Evolutionary conservation across 1,140 invertebrate genomes (phyloP).

Genomic region (Aphelinus certus): DNA sequence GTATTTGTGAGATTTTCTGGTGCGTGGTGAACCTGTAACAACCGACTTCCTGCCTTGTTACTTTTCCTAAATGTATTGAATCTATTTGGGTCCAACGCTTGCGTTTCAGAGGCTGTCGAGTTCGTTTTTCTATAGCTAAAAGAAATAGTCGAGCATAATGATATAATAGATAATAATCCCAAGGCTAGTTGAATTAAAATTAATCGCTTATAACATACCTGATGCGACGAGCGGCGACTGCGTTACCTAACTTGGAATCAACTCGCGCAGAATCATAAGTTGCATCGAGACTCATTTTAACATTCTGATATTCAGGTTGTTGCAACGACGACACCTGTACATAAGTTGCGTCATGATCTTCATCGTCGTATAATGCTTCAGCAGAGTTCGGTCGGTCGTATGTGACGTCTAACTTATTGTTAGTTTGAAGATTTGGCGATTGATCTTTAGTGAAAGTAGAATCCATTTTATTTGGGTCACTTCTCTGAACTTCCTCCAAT

Average conservation of each 20-base stretch:
- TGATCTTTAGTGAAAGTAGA: constrained; percentile 40
- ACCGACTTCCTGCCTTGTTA: constrained; percentile 22
- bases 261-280: neutral
- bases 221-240: neutral
- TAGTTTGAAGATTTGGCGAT: neutral
- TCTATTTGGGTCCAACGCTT: constrained; percentile 37
- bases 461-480: constrained; percentile 45
- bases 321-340: constrained; percentile 3
- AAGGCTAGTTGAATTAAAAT: too few relatives aligned
- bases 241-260: constrained; percentile 11
- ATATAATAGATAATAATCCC: too few relatives aligned
- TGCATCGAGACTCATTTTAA: constrained; percentile 23
- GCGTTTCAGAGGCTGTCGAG: constrained; percentile 23
- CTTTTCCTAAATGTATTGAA: constrained; percentile 53
- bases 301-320: constrained; percentile 13
- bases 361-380: constrained; percentile 5
- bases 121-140: constrained; percentile 25
- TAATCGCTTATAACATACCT: constrained; percentile 14
- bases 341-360: constrained; percentile 31
- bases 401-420: constrained; percentile 20
- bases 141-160: neutral
- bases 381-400: constrained; percentile 8
- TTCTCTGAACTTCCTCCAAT: constrained; percentile 49
- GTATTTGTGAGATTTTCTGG: constrained; percentile 8
- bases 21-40: neutral